These are phyloP conservation scores for Callimorpha dominula DNA, from an alignment of 2,888 invertebrate species.

Conservation along the genomic window DNA sequence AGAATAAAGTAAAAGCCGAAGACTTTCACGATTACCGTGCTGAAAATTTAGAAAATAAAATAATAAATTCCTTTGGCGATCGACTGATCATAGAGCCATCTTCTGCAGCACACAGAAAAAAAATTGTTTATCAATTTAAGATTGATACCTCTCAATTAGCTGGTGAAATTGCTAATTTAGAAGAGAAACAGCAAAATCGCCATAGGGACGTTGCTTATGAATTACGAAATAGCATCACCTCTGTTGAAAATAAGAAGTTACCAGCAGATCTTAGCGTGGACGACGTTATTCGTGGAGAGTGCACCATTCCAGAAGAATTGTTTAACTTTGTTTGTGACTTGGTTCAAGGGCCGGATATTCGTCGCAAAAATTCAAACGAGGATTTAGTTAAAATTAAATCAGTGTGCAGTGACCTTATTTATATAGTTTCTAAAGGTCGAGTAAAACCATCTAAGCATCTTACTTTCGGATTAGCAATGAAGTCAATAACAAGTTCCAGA, in stretches of 20 bases:
- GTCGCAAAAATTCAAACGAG: slow-evolving; percentile 24
- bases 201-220: slow-evolving; percentile 46
- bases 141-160: slow-evolving; percentile 48
- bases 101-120: slow-evolving; percentile 26
- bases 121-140: slow-evolving; percentile 50
- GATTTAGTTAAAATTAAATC: slow-evolving; percentile 45
- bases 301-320: slow-evolving; percentile 4
- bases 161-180: slow-evolving; percentile 30
- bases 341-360: slow-evolving; percentile 11
- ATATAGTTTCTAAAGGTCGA: slow-evolving; percentile 24
- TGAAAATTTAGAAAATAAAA: slow-evolving; percentile 50
- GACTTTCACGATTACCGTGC: slow-evolving; percentile 43
- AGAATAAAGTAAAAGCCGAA: neutral
- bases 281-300: slow-evolving; percentile 29
- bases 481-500: slow-evolving; percentile 50
- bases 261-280: slow-evolving; percentile 17
- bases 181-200: slow-evolving; percentile 32
- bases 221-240: slow-evolving; percentile 46
- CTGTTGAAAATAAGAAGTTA: slow-evolving; percentile 38
- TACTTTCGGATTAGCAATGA: slow-evolving; percentile 47
- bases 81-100: slow-evolving; percentile 44
- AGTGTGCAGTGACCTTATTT: slow-evolving; percentile 24
- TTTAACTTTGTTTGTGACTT: slow-evolving; percentile 5
- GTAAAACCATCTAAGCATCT: slow-evolving; percentile 52
- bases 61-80: slow-evolving; percentile 46